phyloP scores from a whole-genome alignment of 2,797 vertebrate species.

The Mormyrops attenuatus region DNA sequence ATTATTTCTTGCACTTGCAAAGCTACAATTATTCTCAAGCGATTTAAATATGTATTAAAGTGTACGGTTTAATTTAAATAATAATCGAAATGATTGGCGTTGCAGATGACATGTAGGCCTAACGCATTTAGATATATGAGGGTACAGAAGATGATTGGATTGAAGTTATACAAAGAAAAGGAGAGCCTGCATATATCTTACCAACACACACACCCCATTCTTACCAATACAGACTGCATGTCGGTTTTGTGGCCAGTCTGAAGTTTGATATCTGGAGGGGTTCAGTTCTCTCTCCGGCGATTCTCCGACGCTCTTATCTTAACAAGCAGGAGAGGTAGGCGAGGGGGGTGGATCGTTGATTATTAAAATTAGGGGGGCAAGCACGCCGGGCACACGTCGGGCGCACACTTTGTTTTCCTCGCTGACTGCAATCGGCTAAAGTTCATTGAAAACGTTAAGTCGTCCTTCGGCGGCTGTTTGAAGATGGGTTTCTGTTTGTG shows the following conservation, averaged over 20 bases:
- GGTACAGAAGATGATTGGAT: not conserved
- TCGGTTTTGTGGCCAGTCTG: not conserved
- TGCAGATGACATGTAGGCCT: not conserved
- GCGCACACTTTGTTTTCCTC: not conserved
- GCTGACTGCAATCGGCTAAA: not conserved
- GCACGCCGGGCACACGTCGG: not conserved
- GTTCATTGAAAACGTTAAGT: not conserved
- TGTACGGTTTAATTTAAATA: not conserved
- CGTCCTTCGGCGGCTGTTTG: not conserved
- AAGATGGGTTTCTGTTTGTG: not conserved
- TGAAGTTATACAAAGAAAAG: not conserved
- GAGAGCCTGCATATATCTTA: not conserved
- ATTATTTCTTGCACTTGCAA: not conserved
- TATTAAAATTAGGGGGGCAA: not conserved
- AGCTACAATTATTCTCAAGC: not conserved
- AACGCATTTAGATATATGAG: not conserved
- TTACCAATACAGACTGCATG: not conserved
- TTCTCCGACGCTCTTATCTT: not conserved
- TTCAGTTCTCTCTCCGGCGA: not conserved
- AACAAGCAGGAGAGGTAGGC: not conserved
- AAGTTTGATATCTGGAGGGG: not conserved
- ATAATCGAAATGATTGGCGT: not conserved
- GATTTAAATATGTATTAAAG: not conserved
- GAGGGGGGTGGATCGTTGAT: not conserved
- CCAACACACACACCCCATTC: not conserved